Evolutionary conservation across 1,140 invertebrate genomes (phyloP), one percentile per base, ranked within the genome.

Genomic region (Linepithema humile): DNA sequence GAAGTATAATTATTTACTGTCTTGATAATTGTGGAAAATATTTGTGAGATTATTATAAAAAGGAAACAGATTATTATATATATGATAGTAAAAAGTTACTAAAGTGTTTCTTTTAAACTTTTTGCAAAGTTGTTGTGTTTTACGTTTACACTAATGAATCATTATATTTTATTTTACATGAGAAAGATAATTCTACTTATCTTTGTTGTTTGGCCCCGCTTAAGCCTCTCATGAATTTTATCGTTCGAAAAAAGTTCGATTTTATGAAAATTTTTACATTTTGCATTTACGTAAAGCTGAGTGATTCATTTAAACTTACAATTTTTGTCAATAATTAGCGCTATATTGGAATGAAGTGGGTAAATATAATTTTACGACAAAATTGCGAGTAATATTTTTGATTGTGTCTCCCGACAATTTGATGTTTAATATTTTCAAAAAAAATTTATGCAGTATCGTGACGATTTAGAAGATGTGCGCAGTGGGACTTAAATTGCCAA

Each of bases 231-330:
- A 67, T 55, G 29, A 70, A 53, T 70, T 20, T 50, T 17, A 35
- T 29, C 0, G 12, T 38, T n/a, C 23, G 15, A 0, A 15, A 23
- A 59, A 59, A 57, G 26, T 40, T 26, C 23, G 9, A 40, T 43
- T 26, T 59, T 17, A n/a, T 0, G 3, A 57, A 26, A 40, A 73
- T 40, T 73, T n/a, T n/a, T n/a, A n/a, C n/a, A n/a, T n/a, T n/a
- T n/a, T n/a, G 35, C 7, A 64, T 1, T 50, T 50, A n/a, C n/a
- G n/a, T n/a, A 48, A 77, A 65, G 17, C 64, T 77, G 29, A 65
- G 38, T 3, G 29, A 35, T 9, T 62, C 17, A 3, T 9, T 50
- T 38, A 50, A 50, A 12, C 3, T 57, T 59, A 9, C 35, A 10
- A 65, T 5, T 50, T 35, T 38, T 17, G 29, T 9, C n/a, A 12